These are phyloP conservation scores for Tauraco hartlaubi DNA, from an alignment of 2,797 vertebrate species.

Conservation along the genomic window DNA sequence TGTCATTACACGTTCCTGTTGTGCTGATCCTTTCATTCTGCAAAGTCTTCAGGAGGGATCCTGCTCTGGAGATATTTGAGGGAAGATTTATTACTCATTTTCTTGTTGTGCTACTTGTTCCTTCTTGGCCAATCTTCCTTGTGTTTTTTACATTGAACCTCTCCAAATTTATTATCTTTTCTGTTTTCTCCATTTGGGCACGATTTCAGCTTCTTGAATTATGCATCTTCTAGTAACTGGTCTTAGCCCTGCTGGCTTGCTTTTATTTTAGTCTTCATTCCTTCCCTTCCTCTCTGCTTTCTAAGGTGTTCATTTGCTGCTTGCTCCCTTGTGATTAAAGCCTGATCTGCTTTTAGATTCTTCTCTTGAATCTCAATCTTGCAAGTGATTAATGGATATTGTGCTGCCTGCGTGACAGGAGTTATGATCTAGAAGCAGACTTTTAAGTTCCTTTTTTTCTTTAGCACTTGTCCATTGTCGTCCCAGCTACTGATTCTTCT, in stretches of 20 bases:
- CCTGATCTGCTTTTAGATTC: background rate
- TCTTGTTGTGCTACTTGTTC: background rate
- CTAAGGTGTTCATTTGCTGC: background rate
- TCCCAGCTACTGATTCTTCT: background rate
- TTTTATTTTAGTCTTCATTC: background rate
- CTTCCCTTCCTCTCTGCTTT: background rate
- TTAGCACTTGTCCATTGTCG: background rate
- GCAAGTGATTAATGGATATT: background rate
- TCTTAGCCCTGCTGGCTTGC: background rate
- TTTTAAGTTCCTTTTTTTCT: background rate
- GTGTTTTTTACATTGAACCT: background rate
- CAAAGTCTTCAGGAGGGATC: background rate
- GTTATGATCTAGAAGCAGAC: background rate
- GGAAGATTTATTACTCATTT: background rate
- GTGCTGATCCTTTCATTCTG: background rate
- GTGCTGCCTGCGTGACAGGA: background rate
- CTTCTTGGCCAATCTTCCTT: background rate
- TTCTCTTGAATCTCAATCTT: background rate
- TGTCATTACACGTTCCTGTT: background rate
- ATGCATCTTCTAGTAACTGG: background rate
- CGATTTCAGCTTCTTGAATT: background rate
- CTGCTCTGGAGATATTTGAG: background rate
- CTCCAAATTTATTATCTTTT: background rate
- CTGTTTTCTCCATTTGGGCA: background rate
- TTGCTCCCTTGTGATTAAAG: background rate